Base-by-base conservation (phyloP, 2,797 vertebrate species). In the Pseudochirops cupreus region DNA sequence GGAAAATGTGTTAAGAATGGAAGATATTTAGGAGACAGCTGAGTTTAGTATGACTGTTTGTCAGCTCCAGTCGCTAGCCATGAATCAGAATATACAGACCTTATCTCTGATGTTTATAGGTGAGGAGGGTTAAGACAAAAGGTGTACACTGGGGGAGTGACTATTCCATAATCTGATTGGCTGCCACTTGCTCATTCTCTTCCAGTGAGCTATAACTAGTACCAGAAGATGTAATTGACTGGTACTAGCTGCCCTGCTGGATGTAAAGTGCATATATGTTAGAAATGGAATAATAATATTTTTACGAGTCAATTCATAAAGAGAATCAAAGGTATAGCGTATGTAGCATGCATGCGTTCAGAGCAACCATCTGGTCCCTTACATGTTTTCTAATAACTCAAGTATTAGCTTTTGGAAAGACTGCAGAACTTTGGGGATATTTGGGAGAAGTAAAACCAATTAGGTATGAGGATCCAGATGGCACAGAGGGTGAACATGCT, bases 261-360 rank as follows among this genome's bases (percentile, higher is more conserved):
- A 95, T 95, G 92, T 94, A 95, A 1, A 93, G 28, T 87, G 87
- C 91, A 89, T 87, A 50, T 39, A 16, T 26, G 58, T 92, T 96
- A 97, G 93, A 96, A 59, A 94, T 21, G 94, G 59, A 97, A 50
- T 14, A 93, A 62, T 55, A 96, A 94, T 21, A 0, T 2, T 46
- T 97, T 98, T 96, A 93, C 26, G 4, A 57, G 96, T 92, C 96
- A 31, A 95, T 33, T 94, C 95, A 95, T 62, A 58, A 93, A 96
- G 57, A 59, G 92, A 95, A 93, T 97, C 94, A 94, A 97, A 97
- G 39, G 52, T 55, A 93, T 33, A 92, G 39, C 0, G 50, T 93
- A 31, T 93, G 91, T 31, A 94, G 46, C 62, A 54, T 92, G 16
- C 28, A 39, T 74, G 52, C 87, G 96, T 96, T 96, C 95, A 21